These are phyloP conservation scores for Drosophila leonis DNA, from an alignment of 2,888 invertebrate species.

Conservation along the genomic window DNA sequence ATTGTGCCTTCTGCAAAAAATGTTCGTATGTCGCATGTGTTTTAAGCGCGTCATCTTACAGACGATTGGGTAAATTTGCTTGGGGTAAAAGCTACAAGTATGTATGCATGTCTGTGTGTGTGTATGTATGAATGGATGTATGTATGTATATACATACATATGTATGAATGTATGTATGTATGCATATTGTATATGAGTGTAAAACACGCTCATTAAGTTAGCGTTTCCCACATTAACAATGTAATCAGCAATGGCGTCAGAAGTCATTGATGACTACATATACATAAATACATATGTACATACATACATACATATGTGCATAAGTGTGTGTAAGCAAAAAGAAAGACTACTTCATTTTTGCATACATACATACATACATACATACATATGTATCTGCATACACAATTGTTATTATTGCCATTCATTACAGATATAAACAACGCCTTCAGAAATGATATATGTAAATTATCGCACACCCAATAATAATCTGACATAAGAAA, in stretches of 20 bases:
- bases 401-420: neutral
- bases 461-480: constrained; percentile 14
- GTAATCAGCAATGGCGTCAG: constrained; percentile 35
- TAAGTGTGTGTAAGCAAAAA: neutral
- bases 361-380: constrained; percentile 2
- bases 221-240: constrained; percentile 47
- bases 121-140: neutral
- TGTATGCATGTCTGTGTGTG: no score
- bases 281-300: no score
- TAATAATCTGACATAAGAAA: constrained; percentile 33
- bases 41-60: constrained; percentile 10
- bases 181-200: neutral
- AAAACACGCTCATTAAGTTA: constrained; percentile 1
- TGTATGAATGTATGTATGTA: neutral
- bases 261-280: constrained; percentile 23
- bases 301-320: neutral
- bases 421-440: neutral
- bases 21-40: constrained; percentile 1
- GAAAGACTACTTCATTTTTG: neutral
- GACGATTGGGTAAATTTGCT: neutral
- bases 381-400: neutral
- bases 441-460: neutral
- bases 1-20: constrained; percentile 42
- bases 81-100: constrained; percentile 6
- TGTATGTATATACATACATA: neutral